Evolutionary conservation across 1,140 invertebrate genomes (phyloP).

Genomic region (Laodelphax striatellus): DNA sequence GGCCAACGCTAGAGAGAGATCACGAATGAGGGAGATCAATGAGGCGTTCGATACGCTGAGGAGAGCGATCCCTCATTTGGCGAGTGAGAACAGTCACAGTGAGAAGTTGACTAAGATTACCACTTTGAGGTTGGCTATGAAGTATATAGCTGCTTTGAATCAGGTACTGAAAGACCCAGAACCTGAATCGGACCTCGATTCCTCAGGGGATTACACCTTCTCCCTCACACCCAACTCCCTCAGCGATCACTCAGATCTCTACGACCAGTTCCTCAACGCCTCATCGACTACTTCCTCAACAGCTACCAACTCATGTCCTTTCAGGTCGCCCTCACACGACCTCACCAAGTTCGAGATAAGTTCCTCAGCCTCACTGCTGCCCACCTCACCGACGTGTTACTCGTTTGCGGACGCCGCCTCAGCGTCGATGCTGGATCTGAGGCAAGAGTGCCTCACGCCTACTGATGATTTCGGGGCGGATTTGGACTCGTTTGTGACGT

Average conservation of each 20-base stretch:
- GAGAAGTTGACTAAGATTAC: slow-evolving; percentile 83
- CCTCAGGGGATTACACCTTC: background rate
- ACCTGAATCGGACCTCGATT: slow-evolving; percentile 16
- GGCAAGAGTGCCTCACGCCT: background rate
- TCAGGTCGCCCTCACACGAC: background rate
- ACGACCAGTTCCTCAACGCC: slow-evolving; percentile 7
- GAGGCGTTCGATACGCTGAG: slow-evolving; percentile 70
- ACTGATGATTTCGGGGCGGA: background rate
- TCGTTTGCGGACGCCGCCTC: background rate
- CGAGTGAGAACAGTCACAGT: slow-evolving; percentile 1
- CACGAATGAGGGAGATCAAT: slow-evolving; percentile 80
- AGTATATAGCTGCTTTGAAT: slow-evolving; percentile 64
- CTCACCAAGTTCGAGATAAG: background rate
- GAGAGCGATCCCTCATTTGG: slow-evolving; percentile 48
- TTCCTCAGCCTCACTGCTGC: background rate
- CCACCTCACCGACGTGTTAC: background rate
- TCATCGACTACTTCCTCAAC: background rate
- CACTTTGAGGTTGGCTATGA: slow-evolving; percentile 72
- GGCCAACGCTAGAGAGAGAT: slow-evolving; percentile 75
- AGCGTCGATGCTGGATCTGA: background rate
- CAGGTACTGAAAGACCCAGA: slow-evolving; percentile 27
- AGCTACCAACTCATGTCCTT: background rate
- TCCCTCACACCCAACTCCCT: slow-evolving; percentile 3
- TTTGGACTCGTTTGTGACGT: background rate
- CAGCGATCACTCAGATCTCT: slow-evolving; percentile 11